Percentiles rank a stretch among this genome's conserved stretches.
phyloP scores from a whole-genome alignment of 2,888 invertebrate species.

The Ennomos erosarius region DNA sequence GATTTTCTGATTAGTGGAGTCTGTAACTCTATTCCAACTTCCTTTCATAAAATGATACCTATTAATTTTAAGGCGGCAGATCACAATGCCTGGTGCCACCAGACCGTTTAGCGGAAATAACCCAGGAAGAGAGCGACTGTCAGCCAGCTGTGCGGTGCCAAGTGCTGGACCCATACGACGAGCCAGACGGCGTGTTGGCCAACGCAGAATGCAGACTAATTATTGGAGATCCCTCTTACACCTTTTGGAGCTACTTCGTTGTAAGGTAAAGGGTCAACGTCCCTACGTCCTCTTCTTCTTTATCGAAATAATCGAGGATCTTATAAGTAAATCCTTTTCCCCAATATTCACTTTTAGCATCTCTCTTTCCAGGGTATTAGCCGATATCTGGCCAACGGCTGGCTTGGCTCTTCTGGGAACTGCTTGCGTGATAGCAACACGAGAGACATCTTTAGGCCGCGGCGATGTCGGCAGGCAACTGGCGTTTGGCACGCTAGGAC shows the following conservation, averaged over 20 bases:
- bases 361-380: constrained; percentile 81
- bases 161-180: constrained; percentile 89
- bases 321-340: no score
- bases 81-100: constrained; percentile 87
- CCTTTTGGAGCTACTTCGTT: constrained; percentile 89
- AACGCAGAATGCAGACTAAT: constrained; percentile 88
- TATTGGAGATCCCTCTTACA: constrained; percentile 87
- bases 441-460: constrained; percentile 91
- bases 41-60: no score
- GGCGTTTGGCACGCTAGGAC: constrained; percentile 90
- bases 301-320: no score
- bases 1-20: no score
- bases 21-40: no score
- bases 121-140: constrained; percentile 75
- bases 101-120: constrained; percentile 67
- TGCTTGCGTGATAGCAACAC: constrained; percentile 92
- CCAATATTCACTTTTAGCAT: not conserved
- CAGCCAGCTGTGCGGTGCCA: constrained; percentile 89
- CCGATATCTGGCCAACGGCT: constrained; percentile 91
- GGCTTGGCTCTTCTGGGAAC: constrained; percentile 89
- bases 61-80: constrained; percentile 56
- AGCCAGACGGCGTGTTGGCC: constrained; percentile 87
- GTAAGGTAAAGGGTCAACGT: constrained; percentile 71
- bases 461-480: constrained; percentile 92
- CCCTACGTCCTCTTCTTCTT: no score